Evolutionary conservation across 2,888 invertebrate species (phyloP), one percentile per base, ranked within the genome.

Genomic region (Seira ritae): DNA sequence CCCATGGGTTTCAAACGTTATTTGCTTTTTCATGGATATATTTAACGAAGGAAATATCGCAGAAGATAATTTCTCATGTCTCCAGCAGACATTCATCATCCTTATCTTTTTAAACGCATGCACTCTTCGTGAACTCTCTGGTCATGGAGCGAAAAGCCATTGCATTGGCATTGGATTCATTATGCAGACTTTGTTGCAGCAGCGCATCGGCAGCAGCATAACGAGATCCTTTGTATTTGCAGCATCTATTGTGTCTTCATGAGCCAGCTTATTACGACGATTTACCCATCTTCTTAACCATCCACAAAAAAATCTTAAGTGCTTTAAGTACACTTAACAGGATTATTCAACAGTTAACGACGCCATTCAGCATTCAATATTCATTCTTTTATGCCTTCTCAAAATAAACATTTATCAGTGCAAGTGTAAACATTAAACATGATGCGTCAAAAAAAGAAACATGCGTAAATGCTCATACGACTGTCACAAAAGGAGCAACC

Each of bases 351-450:
- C 4, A 46, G 23, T 68, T 46, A 66, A 79, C 37, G 37, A 31
- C 65, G 24, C 46, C 66, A 50, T 66, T 67, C 80, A 80, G 46
- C 50, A 50, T 50, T 50, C 50, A 50, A 50, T 50, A 50, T 50
- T 50, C 50, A 50, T 50, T 76, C 65, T 22, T 46, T 70, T 73
- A 23, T 62, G 69, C 69, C 60, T 80, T 80, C 80, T 73, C 69
- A 80, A 80, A 80, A 80, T 80, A 80, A 80, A 80, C 74, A 74
- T 74, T 71, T 46, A 24, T 69, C 69, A 20, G 42, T 20, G 20
- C 73, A 20, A 73, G 65, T 73, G 23, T 65, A 73, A 73, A 73
- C 73, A 73, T 73, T 73, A 65, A 65, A 73, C 73, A 65, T 37
- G 50, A 50, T 50, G 62, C 72, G 72, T 68, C 70, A 71, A 23